phyloP scores from a whole-genome alignment of 2,888 invertebrate species.

The Cheilosia vernalis region DNA sequence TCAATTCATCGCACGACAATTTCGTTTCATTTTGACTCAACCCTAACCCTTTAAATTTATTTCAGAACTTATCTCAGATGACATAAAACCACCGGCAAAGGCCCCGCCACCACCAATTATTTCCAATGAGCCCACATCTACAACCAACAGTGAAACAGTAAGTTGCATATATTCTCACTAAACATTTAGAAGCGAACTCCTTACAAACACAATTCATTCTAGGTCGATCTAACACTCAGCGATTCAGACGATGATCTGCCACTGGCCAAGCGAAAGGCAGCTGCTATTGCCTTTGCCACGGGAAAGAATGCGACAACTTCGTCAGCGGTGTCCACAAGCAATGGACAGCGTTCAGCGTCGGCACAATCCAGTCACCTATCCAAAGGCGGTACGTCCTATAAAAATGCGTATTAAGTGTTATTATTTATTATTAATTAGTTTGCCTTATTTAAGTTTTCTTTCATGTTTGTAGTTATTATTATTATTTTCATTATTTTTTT shows the following conservation, averaged over 20 bases:
- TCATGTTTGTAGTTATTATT: conserved; percentile 22
- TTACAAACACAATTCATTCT: conserved; percentile 10
- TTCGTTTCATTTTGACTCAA: not conserved
- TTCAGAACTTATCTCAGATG: conserved; percentile 80
- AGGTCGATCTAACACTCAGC: conserved; percentile 89
- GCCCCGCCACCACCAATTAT: conserved; percentile 76
- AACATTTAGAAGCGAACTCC: not conserved
- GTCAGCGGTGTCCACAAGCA: conserved; percentile 77
- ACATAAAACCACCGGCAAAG: conserved; percentile 80
- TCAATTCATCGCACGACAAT: not conserved
- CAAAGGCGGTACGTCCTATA: conserved; percentile 72
- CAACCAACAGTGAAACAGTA: conserved; percentile 83
- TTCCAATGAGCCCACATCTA: conserved; percentile 82
- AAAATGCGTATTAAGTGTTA: conserved; percentile 66
- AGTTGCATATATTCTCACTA: conserved; percentile 46
- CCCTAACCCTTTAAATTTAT: not conserved
- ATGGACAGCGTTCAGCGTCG: conserved; percentile 69
- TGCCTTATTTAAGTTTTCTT: conserved; percentile 45
- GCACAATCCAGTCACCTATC: conserved; percentile 67
- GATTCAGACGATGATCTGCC: conserved; percentile 90
- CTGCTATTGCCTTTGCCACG: conserved; percentile 59
- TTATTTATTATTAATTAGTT: conserved; percentile 6
- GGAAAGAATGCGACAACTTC: conserved; percentile 80
- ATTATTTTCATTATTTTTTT: conserved; percentile 16
- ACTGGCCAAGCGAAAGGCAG: conserved; percentile 85